phyloP scores from a whole-genome alignment of 2,888 invertebrate species.

The Rhabditoides inermis region DNA sequence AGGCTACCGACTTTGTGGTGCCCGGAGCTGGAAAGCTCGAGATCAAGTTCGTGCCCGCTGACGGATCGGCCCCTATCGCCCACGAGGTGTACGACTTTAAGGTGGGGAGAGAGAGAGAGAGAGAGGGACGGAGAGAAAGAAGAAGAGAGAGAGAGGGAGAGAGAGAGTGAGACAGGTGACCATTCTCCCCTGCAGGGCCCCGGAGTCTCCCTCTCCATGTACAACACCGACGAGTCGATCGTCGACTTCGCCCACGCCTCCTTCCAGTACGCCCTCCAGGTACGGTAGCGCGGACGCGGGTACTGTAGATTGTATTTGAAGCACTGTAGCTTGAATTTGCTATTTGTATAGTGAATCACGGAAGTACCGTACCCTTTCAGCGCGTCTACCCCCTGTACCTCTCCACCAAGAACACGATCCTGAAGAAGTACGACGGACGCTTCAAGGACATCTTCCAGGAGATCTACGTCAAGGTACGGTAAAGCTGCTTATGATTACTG shows the following conservation, averaged over 20 bases:
- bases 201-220: constrained; percentile 87
- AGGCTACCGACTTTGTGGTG: constrained; percentile 90
- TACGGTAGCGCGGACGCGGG: too few species aligned
- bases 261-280: constrained; percentile 73
- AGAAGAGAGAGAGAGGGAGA: too few species aligned
- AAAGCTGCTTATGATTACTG: not conserved
- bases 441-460: constrained; percentile 88
- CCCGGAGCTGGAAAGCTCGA: constrained; percentile 81
- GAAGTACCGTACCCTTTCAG: too few species aligned
- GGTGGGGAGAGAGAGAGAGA: not conserved
- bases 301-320: too few species aligned
- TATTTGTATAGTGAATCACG: too few species aligned
- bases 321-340: too few species aligned
- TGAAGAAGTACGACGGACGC: constrained; percentile 78
- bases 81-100: constrained; percentile 37
- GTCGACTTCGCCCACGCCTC: constrained; percentile 87
- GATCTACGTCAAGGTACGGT: constrained; percentile 59
- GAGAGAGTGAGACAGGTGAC: not conserved
- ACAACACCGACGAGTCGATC: constrained; percentile 77
- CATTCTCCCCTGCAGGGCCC: constrained; percentile 16
- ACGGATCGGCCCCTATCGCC: constrained; percentile 18
- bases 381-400: constrained; percentile 63
- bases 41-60: constrained; percentile 65
- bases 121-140: too few species aligned
- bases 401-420: constrained; percentile 81